Evolutionary conservation across 2,888 invertebrate species (phyloP).

Genomic region (Chrysina gloriosa): DNA sequence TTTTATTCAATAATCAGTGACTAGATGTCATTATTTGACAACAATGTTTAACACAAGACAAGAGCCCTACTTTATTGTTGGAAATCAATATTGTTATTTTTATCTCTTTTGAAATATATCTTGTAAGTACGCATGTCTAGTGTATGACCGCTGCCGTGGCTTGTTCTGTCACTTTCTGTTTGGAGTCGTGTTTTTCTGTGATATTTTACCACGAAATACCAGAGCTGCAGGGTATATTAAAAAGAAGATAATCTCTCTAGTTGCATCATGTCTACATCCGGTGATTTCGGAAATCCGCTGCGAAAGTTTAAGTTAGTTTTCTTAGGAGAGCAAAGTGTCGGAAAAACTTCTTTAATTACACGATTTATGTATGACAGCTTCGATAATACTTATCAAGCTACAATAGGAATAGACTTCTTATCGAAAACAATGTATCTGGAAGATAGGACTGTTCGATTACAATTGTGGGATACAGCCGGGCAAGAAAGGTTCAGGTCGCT

Average conservation of each 20-base stretch:
- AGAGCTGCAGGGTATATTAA: constrained; percentile 40
- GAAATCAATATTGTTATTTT: constrained; percentile 36
- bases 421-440: constrained; percentile 99
- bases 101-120: constrained; percentile 32
- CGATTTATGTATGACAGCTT: constrained; percentile 99
- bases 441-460: constrained; percentile 97
- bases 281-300: constrained; percentile 98
- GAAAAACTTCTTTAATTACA: constrained; percentile 98
- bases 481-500: constrained; percentile 97
- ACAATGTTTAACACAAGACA: constrained; percentile 20
- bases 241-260: constrained; percentile 62
- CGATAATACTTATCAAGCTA: constrained; percentile 99
- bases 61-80: constrained; percentile 34
- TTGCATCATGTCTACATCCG: constrained; percentile 82
- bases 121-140: constrained; percentile 41
- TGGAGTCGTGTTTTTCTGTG: constrained; percentile 54
- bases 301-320: constrained; percentile 99
- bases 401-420: constrained; percentile 99
- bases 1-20: background rate
- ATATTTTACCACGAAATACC: constrained; percentile 54
- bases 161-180: constrained; percentile 49
- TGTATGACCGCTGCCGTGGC: constrained; percentile 51
- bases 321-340: constrained; percentile 99
- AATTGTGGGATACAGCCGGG: constrained; percentile 97
- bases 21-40: constrained; percentile 31